phyloP scores from a whole-genome alignment of 1,140 invertebrate genomes.

The Leptinotarsa undecemlineata region DNA sequence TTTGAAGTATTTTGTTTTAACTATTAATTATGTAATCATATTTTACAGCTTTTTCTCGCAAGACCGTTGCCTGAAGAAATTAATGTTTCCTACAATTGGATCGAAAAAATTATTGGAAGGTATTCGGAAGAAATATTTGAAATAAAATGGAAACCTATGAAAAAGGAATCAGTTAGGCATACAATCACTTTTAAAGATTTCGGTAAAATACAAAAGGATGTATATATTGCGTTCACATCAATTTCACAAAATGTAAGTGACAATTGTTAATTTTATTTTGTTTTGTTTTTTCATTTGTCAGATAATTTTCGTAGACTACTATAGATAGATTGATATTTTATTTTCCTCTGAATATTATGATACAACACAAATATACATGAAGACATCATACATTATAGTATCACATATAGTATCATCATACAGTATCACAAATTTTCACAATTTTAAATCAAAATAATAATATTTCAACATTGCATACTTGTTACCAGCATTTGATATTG shows the following conservation, averaged over 20 bases:
- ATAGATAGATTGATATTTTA: too few species aligned
- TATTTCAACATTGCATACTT: too few species aligned
- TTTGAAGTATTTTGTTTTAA: background rate
- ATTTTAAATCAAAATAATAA: too few species aligned
- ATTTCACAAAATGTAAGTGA: conserved; percentile 36
- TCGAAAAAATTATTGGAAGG: conserved; percentile 57
- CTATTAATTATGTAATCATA: conserved; percentile 7
- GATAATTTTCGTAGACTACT: too few species aligned
- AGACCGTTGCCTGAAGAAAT: conserved; percentile 63
- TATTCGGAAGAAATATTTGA: conserved; percentile 58
- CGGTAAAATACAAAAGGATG: conserved; percentile 65
- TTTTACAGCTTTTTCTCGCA: conserved; percentile 62
- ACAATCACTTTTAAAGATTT: conserved; percentile 66
- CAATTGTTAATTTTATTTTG: background rate
- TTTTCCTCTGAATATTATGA: too few species aligned
- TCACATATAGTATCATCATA: too few species aligned
- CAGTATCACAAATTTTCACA: too few species aligned
- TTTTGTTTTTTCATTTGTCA: too few species aligned
- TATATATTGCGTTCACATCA: conserved; percentile 65
- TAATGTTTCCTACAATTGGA: conserved; percentile 60
- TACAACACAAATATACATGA: too few species aligned
- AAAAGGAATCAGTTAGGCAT: conserved; percentile 63
- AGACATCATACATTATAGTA: too few species aligned
- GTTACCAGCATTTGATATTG: too few species aligned
- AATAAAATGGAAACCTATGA: conserved; percentile 64